Evolutionary conservation across 2,888 invertebrate species (phyloP), one percentile per base, ranked within the genome.

Genomic region (Anaspis maculata): DNA sequence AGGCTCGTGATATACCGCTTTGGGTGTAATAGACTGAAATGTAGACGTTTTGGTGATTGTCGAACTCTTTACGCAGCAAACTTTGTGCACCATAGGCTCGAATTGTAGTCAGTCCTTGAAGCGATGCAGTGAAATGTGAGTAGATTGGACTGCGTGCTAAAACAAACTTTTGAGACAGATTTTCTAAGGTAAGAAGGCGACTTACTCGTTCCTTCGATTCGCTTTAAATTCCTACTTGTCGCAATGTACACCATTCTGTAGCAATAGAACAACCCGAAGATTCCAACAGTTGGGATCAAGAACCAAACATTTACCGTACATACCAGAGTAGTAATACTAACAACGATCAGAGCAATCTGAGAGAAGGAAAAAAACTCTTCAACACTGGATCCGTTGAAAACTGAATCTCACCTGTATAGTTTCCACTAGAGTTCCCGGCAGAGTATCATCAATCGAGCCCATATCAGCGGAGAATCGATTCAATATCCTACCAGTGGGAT

Each of bases 391-490:
- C n/a, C 12, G 5, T n/a, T n/a, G n/a, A n/a, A n/a, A n/a, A 3
- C 9, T 19, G 9, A 19, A 9, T 19, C n/a, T 10, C 12, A 25
- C 25, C 61, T 79, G 64, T 13, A 66, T 59, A 6, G 67, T 67
- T 57, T 74, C 73, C 34, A 74, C 64, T 26, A 74, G 48, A 1
- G 69, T 68, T 12, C 54, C 49, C 0, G 74, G 72, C 24, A 75
- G 48, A 6, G 65, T 36, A 49, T 74, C 74, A 49, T 75, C 75
- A 13, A 74, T 67, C 0, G 70, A 60, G 1, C 73, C 80, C 57
- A 80, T 74, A 55, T 83, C 83, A 56, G 81, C 83, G 2, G 82
- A 76, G 57, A 83, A 83, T 30, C 83, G 64, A 60, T 83, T 83
- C 22, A 83, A 62, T 41, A 83, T 74, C 22, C 73, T 64, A 2